A percentile compares a stretch with the other conserved stretches of the same genome.
These are phyloP conservation scores for Tadarida brasiliensis DNA, from an alignment of 2,797 vertebrate species.

Conservation along the genomic window DNA sequence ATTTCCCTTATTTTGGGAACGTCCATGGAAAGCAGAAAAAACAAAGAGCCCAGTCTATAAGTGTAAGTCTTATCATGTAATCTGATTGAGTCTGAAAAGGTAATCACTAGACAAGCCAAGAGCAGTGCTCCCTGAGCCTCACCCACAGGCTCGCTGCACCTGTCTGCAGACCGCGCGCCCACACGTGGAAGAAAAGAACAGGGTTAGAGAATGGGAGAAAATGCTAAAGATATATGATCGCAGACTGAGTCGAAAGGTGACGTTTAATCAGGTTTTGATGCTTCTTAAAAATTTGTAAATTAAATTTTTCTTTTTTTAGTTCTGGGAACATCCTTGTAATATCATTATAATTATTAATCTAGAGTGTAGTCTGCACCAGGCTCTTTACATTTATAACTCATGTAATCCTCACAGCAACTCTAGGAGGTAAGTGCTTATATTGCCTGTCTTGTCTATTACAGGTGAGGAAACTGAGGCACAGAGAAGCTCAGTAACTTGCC, in stretches of 20 bases:
- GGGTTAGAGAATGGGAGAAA: background rate
- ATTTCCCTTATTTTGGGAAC: background rate
- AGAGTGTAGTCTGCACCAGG: background rate
- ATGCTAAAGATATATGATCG: background rate
- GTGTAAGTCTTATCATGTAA: background rate
- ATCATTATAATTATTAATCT: background rate
- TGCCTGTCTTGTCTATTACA: background rate
- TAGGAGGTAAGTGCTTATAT: background rate
- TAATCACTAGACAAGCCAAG: background rate
- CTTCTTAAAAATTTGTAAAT: background rate
- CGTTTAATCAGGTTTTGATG: background rate
- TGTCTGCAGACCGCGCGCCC: background rate
- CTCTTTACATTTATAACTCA: background rate
- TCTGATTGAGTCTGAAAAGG: constrained; percentile 26
- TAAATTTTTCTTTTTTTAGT: background rate
- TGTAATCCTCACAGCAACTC: background rate
- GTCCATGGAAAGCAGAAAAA: background rate
- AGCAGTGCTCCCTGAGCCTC: background rate
- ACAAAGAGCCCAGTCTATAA: background rate
- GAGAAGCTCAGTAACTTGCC: background rate
- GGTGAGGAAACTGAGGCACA: background rate
- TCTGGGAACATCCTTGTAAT: background rate
- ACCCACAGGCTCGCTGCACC: background rate
- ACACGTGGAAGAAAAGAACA: background rate
- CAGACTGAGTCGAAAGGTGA: background rate